Base-by-base conservation (phyloP, 2,113 vertebrate species). In the Chlamydotis undulata region DNA sequence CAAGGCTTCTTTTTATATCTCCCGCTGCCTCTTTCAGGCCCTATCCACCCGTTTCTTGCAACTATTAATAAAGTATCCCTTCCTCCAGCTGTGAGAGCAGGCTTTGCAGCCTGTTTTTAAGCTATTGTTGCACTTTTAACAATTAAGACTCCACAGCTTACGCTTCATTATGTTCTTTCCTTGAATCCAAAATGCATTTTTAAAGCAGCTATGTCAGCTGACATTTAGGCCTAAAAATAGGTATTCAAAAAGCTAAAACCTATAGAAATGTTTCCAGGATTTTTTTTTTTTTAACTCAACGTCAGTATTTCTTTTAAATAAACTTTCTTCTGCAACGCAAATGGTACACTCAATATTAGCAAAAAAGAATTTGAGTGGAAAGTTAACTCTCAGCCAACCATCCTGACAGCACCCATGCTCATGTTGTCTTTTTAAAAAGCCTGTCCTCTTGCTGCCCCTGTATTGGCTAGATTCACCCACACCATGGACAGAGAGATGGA, bases 31-130 rank as follows among this genome's bases (percentile, higher is more conserved):
- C 80, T 83, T 92, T 64, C 86, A 81, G 75, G 73, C 33, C 16
- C 39, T 83, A 67, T 83, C 61, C 74, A 89, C 65, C 61, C 49
- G 13, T 85, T 88, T 60, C 73, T 93, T 89, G 64, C 39, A 75
- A 89, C 88, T 93, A 94, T 84, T 93, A 96, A 95, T 94, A 95
- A 94, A 93, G 57, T 69, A 49, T 56, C 49, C 73, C 70, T 96
- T 96, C 90, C 86, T 95, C 77, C 95, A 95, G 89, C 94, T 96
- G 77, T 41, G 45, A 93, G 50, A 84, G 37, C 61, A 84, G 61
- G 39, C 73, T 93, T 74, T 82, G 73, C 86, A 92, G 83, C 33
- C 83, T 53, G 24, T 61, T 90, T 94, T 91, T 73, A 89, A 93
- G 49, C 69, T 73, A 93, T 92, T 96, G 88, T 95, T 88, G 33